Base-by-base conservation (phyloP, 2,797 vertebrate species). In the Sebastes vulpes region DNA sequence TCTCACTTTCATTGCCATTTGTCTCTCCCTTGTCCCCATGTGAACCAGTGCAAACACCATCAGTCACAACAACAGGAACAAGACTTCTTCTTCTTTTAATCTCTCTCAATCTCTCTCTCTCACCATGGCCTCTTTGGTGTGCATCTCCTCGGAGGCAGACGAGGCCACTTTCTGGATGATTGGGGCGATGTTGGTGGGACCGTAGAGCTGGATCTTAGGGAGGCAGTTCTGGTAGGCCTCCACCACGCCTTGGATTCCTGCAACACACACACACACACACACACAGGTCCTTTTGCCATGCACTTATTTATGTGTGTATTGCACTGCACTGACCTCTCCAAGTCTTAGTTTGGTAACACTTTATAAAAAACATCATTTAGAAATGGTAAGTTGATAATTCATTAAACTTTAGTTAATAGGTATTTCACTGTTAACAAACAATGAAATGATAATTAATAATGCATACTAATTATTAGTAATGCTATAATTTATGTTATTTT, bases 101-200 rank as follows among this genome's bases (percentile, higher is more conserved):
- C 12, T 70, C 12, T 70, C 25, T 63, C 28, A 68, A 63, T 72
- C 35, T 84, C 69, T 63, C 46, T 64, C 31, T 60, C 97, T 97
- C 95, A 99, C 99, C 91, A 98, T 99, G 20, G 99, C 97, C 89
- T 99, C 98, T 94, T 98, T 98, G 77, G 98, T 99, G 92, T 99
- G 98, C 87, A 98, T 98, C 94, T 99, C 99, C 93, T 99, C 99
- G 0, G 98, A 99, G 5, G 99, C 99, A 3, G 98, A 98, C 59
- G 97, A 98, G 83, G 99, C 99, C 59, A 99, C 98, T 94, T 99
- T 99, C 94, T 98, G 98, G 86, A 99, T 99, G 94, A 99, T 99
- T 68, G 99, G 99, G 38, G 99, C 99, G 5, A 99, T 99, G 92
- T 99, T 99, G 67, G 99, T 99, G 1, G 99, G 99, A 4, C 99